A percentile compares a stretch with the other conserved stretches of the same genome.
phyloP scores from a whole-genome alignment of 2,888 invertebrate genomes.

The Agapostemon virescens region DNA sequence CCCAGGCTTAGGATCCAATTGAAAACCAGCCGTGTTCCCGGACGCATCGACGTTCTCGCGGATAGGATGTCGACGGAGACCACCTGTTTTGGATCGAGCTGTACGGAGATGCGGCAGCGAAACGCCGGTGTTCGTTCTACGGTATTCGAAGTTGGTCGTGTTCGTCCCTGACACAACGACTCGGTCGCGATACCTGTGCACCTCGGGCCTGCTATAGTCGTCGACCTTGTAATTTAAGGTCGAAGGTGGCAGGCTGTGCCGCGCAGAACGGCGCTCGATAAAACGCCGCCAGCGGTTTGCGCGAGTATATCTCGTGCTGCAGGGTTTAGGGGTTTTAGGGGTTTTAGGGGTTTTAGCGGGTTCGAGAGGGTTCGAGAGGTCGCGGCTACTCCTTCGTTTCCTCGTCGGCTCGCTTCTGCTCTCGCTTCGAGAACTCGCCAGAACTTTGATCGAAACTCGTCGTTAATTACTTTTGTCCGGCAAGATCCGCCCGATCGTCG shows the following conservation, averaged over 20 bases:
- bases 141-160: background rate
- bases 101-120: background rate
- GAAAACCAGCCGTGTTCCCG: too few relatives aligned
- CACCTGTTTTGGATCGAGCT: too few relatives aligned
- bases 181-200: conserved; percentile 30
- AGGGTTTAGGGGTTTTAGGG: background rate
- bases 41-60: too few relatives aligned
- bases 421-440: background rate
- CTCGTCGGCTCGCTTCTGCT: background rate
- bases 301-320: background rate
- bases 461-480: conserved; percentile 1
- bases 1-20: too few relatives aligned
- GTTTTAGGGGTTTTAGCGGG: background rate
- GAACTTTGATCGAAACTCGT: conserved; percentile 1
- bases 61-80: too few relatives aligned
- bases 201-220: conserved; percentile 25
- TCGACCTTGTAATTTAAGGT: conserved; percentile 54
- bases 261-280: conserved; percentile 50
- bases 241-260: conserved; percentile 39
- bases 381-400: background rate
- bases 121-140: background rate
- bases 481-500: background rate
- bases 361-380: too few relatives aligned
- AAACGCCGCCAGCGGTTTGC: conserved; percentile 47
- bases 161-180: conserved; percentile 38